A percentile compares a stretch with the other conserved stretches of the same genome.
Conservation (phyloP, 2,888 invertebrate genomes). For the Auanema sp. region DNA sequence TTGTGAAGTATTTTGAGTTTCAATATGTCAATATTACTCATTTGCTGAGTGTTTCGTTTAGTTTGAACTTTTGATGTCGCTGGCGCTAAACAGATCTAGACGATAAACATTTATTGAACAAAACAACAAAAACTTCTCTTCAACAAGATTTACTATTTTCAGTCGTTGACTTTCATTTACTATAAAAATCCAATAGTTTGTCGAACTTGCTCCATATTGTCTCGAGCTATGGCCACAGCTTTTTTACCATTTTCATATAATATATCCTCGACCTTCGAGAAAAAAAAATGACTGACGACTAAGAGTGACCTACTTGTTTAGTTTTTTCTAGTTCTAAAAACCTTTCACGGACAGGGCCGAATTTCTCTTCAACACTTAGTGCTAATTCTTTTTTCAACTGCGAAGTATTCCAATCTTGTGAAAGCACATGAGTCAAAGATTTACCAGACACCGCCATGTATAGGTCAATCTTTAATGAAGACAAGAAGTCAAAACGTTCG, state of each 20-base stretch:
- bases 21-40: no score
- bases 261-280: conserved; percentile 32
- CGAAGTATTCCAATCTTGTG: conserved; percentile 25
- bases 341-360: conserved; percentile 28
- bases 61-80: no score
- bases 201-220: conserved; percentile 30
- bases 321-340: conserved; percentile 25
- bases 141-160: no score
- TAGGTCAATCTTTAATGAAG: conserved; percentile 28
- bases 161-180: background rate
- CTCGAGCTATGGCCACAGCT: conserved; percentile 31
- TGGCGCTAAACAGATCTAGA: no score
- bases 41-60: no score
- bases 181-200: conserved; percentile 31
- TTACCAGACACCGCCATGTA: conserved; percentile 24
- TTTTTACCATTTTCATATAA: conserved; percentile 27
- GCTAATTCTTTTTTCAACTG: conserved; percentile 36
- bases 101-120: no score
- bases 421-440: conserved; percentile 11
- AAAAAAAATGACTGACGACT: background rate
- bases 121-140: no score
- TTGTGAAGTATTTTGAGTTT: no score
- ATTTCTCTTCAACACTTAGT: conserved; percentile 24
- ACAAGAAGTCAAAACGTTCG: background rate
- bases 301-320: conserved; percentile 20